A percentile compares a stretch with the other conserved stretches of the same genome.
These are phyloP conservation scores for Cyphomyrmex costatus DNA, from an alignment of 1,140 invertebrate species.

Conservation along the genomic window DNA sequence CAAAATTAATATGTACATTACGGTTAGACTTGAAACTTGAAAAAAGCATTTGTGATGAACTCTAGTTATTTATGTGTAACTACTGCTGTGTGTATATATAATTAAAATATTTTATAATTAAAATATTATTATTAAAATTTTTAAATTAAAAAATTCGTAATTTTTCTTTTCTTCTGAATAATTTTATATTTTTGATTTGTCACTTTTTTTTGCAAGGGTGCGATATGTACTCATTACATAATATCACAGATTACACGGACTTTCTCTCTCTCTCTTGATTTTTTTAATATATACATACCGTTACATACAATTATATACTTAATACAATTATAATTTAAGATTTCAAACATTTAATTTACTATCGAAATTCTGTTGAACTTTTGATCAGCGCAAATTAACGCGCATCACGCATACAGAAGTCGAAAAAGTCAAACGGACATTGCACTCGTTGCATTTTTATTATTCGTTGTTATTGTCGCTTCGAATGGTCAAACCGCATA, in stretches of 20 bases:
- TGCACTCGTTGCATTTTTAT: constrained; percentile 8
- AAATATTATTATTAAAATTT: too few relatives aligned
- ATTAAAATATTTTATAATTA: too few relatives aligned
- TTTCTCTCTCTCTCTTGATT: background rate
- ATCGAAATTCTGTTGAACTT: background rate
- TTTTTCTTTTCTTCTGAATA: too few relatives aligned
- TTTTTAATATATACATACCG: background rate
- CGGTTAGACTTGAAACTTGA: too few relatives aligned
- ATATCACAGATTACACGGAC: background rate
- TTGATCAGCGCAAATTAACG: background rate
- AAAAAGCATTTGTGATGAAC: too few relatives aligned
- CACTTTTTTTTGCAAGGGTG: too few relatives aligned
- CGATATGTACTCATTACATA: background rate
- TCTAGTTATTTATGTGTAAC: too few relatives aligned
- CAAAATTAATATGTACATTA: too few relatives aligned
- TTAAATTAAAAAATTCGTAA: too few relatives aligned
- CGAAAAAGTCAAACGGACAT: background rate
- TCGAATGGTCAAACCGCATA: background rate
- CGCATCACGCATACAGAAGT: background rate
- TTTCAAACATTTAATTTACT: background rate
- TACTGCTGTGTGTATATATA: too few relatives aligned
- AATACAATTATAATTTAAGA: background rate
- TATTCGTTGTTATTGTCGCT: background rate
- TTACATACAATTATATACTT: background rate
- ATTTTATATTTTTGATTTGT: too few relatives aligned